Base-by-base conservation (phyloP, 2,797 vertebrate species). In the Pipistrellus pipistrellus region DNA sequence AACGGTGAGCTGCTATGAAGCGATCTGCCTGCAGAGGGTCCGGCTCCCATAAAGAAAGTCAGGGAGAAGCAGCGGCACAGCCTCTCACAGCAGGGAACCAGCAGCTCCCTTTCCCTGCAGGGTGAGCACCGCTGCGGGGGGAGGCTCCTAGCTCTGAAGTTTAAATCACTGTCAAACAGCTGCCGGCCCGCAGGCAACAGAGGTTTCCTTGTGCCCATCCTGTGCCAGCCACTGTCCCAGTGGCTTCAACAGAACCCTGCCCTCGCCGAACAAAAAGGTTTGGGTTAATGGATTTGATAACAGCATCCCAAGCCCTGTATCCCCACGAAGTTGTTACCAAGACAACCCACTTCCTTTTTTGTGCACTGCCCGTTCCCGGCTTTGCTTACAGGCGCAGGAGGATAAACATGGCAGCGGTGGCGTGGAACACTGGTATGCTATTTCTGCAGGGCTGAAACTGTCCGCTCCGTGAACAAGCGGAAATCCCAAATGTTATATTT, bases 401-500 rank as follows among this genome's bases (percentile, higher is more conserved):
- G 68, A 90, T 66, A 25, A 76, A 85, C 94, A 88, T 64, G 69
- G 73, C 85, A 46, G 18, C 25, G 20, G 53, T 2, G 10, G 46
- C 25, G 8, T 0, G 35, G 41, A 86, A 55, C 41, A 8, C 48
- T 78, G 10, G 18, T 25, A 81, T n/a, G 85, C 83, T 89, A 17
- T 85, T 91, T 73, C 94, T 72, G 15, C 27, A 68, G 59, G 46
- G 51, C 72, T 59, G 4, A 32, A 68, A 87, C 13, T 64, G 18
- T 46, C 59, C 71, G 17, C 0, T 6, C 44, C 77, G 35, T 30
- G 25, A 80, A 68, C 59, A 7, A 30, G 77, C 30, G 57, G 87
- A 85, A 93, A 93, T 80, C 17, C 10, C 35, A 30, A 64, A n/a
- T 48, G 38, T 38, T 86, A 20, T 59, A 51, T n/a, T 86, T 90